Conservation (phyloP, 2,797 vertebrate species). For the Helicolenus hilgendorfi region DNA sequence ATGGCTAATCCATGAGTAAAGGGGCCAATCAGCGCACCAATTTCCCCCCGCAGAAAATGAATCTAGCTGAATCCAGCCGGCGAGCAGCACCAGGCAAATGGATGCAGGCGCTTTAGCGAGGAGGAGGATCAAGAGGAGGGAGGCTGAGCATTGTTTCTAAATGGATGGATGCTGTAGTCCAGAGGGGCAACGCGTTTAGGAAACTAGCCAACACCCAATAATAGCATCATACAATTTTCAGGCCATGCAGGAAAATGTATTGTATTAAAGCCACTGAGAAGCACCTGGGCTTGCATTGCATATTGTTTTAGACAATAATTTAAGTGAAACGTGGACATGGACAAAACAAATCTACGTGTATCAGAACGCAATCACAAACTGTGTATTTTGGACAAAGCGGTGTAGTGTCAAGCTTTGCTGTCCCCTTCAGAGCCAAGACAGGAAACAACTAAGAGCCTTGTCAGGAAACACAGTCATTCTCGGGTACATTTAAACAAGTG, state of each 20-base stretch:
- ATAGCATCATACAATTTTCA: constrained; percentile 79
- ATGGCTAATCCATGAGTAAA: constrained; percentile 90
- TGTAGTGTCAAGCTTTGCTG: not conserved
- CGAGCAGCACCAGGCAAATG: constrained; percentile 71
- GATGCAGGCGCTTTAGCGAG: constrained; percentile 63
- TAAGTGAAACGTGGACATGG: not conserved
- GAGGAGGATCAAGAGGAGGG: constrained; percentile 55
- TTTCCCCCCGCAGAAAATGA: constrained; percentile 85
- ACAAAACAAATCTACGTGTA: not conserved
- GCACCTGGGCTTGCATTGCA: constrained; percentile 14
- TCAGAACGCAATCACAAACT: not conserved
- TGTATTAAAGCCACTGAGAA: constrained; percentile 35
- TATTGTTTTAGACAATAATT: constrained; percentile 8
- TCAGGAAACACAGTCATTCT: constrained; percentile 56
- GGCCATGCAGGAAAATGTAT: constrained; percentile 56
- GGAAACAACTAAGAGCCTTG: constrained; percentile 49
- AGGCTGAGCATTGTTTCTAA: constrained; percentile 76
- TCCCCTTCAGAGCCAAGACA: constrained; percentile 14
- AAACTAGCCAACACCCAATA: constrained; percentile 76
- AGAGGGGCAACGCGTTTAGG: constrained; percentile 75
- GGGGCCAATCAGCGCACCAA: constrained; percentile 85
- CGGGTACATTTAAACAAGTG: constrained; percentile 71
- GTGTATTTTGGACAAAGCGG: not conserved
- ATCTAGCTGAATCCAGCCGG: constrained; percentile 75
- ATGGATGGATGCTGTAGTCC: constrained; percentile 76